These are phyloP conservation scores for Lepus oiostolus DNA, from an alignment of 2,797 vertebrate genomes.

Conservation along the genomic window DNA sequence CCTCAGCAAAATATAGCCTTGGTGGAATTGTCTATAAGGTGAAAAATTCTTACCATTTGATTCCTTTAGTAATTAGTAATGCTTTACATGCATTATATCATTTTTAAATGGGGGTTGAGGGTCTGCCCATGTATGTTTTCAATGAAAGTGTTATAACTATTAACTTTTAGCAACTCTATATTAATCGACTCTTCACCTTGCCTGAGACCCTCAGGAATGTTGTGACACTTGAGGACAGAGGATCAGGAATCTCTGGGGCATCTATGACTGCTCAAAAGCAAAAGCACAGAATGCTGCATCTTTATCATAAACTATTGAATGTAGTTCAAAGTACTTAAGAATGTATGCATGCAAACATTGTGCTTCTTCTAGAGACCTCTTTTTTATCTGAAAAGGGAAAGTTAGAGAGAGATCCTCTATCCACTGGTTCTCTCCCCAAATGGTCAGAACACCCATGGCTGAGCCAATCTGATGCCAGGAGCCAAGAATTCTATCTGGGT, in stretches of 20 bases:
- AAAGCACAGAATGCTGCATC: conserved; percentile 2
- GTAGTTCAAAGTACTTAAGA: background rate
- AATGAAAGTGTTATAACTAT: background rate
- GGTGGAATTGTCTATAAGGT: background rate
- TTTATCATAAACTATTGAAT: background rate
- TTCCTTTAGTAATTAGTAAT: background rate
- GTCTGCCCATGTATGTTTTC: background rate
- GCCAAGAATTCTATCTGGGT: too few relatives aligned
- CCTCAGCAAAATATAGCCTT: background rate
- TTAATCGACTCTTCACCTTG: conserved; percentile 7
- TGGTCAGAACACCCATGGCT: too few relatives aligned
- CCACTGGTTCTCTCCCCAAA: too few relatives aligned
- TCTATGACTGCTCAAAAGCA: background rate
- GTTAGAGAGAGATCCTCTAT: too few relatives aligned
- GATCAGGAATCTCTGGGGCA: background rate
- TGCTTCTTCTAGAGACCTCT: background rate
- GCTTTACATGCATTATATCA: background rate
- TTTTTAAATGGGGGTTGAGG: background rate
- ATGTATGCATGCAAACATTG: background rate
- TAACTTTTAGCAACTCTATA: background rate
- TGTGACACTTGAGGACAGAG: background rate
- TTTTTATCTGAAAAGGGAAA: too few relatives aligned
- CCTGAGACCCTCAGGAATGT: background rate
- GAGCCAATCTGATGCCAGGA: too few relatives aligned
- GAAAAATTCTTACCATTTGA: background rate